Evolutionary conservation across 2,113 vertebrate genomes (phyloP), one percentile per base, ranked within the genome.

Genomic region (Dasyprocta punctata): DNA sequence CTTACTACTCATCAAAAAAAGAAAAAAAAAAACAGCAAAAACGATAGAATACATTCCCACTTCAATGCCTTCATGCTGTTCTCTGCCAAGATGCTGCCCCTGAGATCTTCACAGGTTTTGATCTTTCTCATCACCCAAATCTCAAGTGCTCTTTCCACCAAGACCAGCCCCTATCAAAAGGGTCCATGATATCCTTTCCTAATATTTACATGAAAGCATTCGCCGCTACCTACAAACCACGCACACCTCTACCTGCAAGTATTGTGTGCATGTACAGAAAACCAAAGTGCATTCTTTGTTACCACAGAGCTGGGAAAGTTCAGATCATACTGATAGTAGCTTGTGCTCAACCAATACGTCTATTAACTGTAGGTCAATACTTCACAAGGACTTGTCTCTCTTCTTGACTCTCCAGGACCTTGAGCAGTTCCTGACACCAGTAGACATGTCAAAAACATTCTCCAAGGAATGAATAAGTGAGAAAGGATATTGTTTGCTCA

Each of bases 381-480:
- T 33, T 30, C 71, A 12, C 0, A 49, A 77, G 17, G 19, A 77
- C 7, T 75, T 8, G 12, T 58, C 90, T 60, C 44, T 92, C 61
- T 84, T n/a, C 41, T 0, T 36, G 44, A 88, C 44, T 91, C 3
- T 88, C 58, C 26, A 63, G 13, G n/a, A 95, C 30, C 28, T 83
- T 82, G 30, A 49, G 69, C 41, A 73, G 38, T n/a, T 94, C 28
- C 88, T 84, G 52, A 63, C 13, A 77, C 67, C 49, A 92, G 36
- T 1, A 75, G 49, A 60, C 41, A 26, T 28, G 36, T 71, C 36
- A 69, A 16, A 88, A 73, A n/a, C 81, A 73, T 77, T 90, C 95
- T 83, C 56, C 86, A 28, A 96, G 88, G 69, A 90, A 81, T 63
- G 20, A 96, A 84, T 88, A 75, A 86, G 33, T 56, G 33, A 95